Evolutionary conservation across 2,113 vertebrate genomes (phyloP).

Genomic region (Neogobius melanostomus): DNA sequence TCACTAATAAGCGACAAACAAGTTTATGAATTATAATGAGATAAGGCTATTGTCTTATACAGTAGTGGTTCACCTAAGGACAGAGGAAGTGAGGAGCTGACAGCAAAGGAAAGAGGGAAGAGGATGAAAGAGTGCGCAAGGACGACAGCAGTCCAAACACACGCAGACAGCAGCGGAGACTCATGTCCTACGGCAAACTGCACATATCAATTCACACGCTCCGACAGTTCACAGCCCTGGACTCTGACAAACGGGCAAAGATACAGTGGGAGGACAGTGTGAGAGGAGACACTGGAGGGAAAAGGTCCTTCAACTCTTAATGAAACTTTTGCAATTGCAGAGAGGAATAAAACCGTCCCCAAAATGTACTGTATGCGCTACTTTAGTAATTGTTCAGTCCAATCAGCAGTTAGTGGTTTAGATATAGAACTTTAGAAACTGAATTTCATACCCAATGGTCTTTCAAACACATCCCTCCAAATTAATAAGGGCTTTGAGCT

Average conservation of each 20-base stretch:
- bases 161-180: conserved; percentile 17
- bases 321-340: neutral
- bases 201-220: conserved; percentile 36
- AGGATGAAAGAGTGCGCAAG: conserved; percentile 10
- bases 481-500: neutral
- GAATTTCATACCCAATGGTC: neutral
- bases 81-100: neutral
- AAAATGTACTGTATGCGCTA: neutral
- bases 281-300: neutral
- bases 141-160: conserved; percentile 18
- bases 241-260: conserved; percentile 1
- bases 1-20: conserved; percentile 32
- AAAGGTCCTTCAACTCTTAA: conserved; percentile 3
- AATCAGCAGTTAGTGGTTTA: neutral
- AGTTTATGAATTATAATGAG: conserved; percentile 2
- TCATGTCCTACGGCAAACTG: conserved; percentile 28
- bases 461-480: neutral
- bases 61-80: neutral
- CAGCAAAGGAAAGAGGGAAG: conserved; percentile 1
- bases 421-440: neutral
- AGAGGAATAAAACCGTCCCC: neutral
- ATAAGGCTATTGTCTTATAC: neutral
- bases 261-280: neutral
- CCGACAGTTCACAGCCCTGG: conserved; percentile 28
- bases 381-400: neutral